Percentiles rank a stretch among this genome's conserved stretches.
Conservation (phyloP, 2,797 vertebrate genomes). For the Odontamblyopus lacepedii region DNA sequence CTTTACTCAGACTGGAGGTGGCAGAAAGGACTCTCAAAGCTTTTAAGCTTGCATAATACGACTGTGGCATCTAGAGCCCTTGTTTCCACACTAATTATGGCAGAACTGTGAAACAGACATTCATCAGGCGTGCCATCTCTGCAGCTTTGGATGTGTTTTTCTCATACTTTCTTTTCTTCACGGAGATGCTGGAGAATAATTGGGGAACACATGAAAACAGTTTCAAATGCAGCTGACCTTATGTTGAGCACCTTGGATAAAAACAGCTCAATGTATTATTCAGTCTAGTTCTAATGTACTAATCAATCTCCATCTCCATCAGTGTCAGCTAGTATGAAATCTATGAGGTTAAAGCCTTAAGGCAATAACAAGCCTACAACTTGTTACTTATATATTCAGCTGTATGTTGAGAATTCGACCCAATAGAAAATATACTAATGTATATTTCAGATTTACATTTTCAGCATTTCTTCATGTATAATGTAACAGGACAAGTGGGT, state of each 20-base stretch:
- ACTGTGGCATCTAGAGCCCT: constrained; percentile 17
- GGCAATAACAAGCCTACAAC: no score
- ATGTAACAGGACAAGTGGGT: background rate
- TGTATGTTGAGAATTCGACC: no score
- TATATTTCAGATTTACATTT: no score
- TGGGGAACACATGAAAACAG: background rate
- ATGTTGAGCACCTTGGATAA: no score
- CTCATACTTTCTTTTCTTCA: constrained; percentile 9
- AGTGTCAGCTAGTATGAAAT: no score
- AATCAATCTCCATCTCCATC: no score
- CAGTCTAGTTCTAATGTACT: no score
- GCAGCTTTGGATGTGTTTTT: constrained; percentile 11
- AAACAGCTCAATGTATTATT: no score
- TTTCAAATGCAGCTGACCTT: background rate
- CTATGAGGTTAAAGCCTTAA: no score
- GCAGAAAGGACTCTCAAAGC: background rate
- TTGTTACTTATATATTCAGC: no score
- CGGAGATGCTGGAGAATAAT: constrained; percentile 11
- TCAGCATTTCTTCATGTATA: background rate
- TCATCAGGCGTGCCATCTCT: constrained; percentile 15
- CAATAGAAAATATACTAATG: no score
- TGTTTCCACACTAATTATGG: constrained; percentile 11
- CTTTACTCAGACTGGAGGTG: background rate
- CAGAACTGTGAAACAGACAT: constrained; percentile 10
- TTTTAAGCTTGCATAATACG: background rate